A percentile compares a stretch with the other conserved stretches of the same genome.
phyloP scores from a whole-genome alignment of 2,888 invertebrate species.

The Polydrusus cervinus region DNA sequence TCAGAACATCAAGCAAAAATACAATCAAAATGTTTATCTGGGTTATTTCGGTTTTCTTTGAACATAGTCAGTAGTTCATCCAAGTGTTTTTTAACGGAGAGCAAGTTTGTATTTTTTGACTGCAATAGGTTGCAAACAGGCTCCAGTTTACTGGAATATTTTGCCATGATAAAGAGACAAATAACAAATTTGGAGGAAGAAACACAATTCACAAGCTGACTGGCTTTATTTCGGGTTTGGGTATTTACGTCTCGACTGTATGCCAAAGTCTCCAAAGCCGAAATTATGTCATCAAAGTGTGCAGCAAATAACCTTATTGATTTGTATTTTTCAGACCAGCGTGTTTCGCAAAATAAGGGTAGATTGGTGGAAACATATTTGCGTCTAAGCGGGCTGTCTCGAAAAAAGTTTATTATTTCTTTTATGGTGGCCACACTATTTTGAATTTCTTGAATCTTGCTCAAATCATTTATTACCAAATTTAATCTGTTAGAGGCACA shows the following conservation, averaged over 20 bases:
- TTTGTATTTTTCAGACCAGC: not conserved
- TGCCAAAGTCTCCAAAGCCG: conserved; percentile 13
- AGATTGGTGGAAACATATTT: not conserved
- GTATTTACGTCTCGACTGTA: conserved; percentile 13
- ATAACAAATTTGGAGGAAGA: conserved; percentile 20
- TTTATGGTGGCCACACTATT: not conserved
- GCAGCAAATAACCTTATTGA: not conserved
- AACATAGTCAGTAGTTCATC: conserved; percentile 18
- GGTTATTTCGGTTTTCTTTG: conserved; percentile 26
- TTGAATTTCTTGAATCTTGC: conserved; percentile 8
- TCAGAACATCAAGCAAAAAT: not conserved
- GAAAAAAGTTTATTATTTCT: conserved; percentile 18
- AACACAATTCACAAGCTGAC: conserved; percentile 13
- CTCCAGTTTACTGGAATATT: conserved; percentile 28
- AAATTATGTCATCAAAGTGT: conserved; percentile 17
- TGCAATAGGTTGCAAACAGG: conserved; percentile 24
- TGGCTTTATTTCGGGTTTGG: conserved; percentile 22
- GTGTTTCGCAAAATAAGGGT: conserved; percentile 1
- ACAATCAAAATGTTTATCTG: conserved; percentile 27
- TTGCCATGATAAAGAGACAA: conserved; percentile 22
- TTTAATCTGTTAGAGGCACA: conserved; percentile 8
- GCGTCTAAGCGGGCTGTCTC: not conserved
- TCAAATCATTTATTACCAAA: conserved; percentile 6
- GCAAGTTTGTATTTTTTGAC: conserved; percentile 13
- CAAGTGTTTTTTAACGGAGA: not conserved